phyloP scores from a whole-genome alignment of 1,140 invertebrate genomes.

The Homalodisca vitripennis region DNA sequence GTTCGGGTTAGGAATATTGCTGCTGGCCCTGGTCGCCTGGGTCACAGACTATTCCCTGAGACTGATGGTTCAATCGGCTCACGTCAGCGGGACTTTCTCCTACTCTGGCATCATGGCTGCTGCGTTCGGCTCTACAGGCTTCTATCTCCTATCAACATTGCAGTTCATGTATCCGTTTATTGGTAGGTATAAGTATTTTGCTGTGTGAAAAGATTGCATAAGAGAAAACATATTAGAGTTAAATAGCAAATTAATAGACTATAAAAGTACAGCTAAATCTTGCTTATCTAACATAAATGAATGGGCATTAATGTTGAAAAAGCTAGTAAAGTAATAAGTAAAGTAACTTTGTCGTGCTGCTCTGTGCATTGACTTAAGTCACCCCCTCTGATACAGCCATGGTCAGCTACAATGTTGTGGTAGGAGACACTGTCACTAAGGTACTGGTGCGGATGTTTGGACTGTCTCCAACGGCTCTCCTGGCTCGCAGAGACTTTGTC shows the following conservation, averaged over 20 bases:
- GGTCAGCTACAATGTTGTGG: conserved; percentile 89
- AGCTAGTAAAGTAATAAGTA: no score
- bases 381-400: conserved; percentile 75
- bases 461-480: conserved; percentile 55
- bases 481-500: conserved; percentile 72
- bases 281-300: no score
- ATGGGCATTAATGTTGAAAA: no score
- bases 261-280: no score
- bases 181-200: conserved; percentile 60
- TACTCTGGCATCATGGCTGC: conserved; percentile 85
- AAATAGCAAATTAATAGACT: no score
- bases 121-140: conserved; percentile 78
- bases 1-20: conserved; percentile 70
- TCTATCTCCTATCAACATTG: conserved; percentile 71
- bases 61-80: conserved; percentile 76
- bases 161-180: conserved; percentile 88
- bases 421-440: conserved; percentile 86
- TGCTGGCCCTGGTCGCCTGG: conserved; percentile 72
- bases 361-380: no score
- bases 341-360: no score
- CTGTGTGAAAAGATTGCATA: no score
- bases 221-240: no score
- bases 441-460: conserved; percentile 67
- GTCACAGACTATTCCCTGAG: conserved; percentile 85
- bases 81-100: conserved; percentile 76